phyloP scores from a whole-genome alignment of 2,797 vertebrate species.

The Pseudochaenichthys georgianus region DNA sequence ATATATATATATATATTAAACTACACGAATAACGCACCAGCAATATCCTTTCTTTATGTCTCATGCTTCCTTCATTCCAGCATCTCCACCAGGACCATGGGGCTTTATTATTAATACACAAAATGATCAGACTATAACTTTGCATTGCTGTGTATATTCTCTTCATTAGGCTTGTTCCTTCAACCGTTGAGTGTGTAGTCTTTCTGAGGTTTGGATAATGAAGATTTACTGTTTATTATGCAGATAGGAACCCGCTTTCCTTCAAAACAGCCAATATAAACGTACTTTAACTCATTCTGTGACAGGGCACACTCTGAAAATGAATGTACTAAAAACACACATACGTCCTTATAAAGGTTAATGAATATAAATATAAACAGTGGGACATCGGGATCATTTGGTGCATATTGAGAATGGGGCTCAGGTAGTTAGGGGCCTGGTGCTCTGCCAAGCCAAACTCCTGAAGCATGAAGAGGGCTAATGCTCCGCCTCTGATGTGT shows the following conservation, averaged over 20 bases:
- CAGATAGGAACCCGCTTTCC: constrained; percentile 66
- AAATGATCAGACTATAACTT: constrained; percentile 66
- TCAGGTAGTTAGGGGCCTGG: constrained; percentile 82
- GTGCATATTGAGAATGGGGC: constrained; percentile 45
- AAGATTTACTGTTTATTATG: constrained; percentile 77
- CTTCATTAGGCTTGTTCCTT: constrained; percentile 65
- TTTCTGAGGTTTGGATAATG: constrained; percentile 68
- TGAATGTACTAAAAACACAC: constrained; percentile 74
- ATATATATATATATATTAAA: constrained; percentile 34
- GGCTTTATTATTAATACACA: constrained; percentile 67
- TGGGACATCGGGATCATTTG: constrained; percentile 60
- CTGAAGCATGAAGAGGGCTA: constrained; percentile 83
- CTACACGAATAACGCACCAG: constrained; percentile 43
- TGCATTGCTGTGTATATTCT: constrained; percentile 67
- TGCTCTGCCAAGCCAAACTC: constrained; percentile 87
- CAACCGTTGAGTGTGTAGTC: constrained; percentile 54
- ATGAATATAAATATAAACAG: constrained; percentile 80
- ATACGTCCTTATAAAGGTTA: constrained; percentile 73
- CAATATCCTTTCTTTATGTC: constrained; percentile 23
- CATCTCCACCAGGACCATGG: constrained; percentile 50
- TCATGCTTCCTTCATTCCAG: constrained; percentile 24
- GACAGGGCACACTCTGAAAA: constrained; percentile 66
- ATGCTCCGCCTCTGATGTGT: constrained; percentile 82
- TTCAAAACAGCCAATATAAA: constrained; percentile 70
- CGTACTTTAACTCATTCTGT: constrained; percentile 59